Percentiles rank a stretch among this genome's conserved stretches.
phyloP scores from a whole-genome alignment of 2,888 invertebrate genomes.

The Formica aserva region DNA sequence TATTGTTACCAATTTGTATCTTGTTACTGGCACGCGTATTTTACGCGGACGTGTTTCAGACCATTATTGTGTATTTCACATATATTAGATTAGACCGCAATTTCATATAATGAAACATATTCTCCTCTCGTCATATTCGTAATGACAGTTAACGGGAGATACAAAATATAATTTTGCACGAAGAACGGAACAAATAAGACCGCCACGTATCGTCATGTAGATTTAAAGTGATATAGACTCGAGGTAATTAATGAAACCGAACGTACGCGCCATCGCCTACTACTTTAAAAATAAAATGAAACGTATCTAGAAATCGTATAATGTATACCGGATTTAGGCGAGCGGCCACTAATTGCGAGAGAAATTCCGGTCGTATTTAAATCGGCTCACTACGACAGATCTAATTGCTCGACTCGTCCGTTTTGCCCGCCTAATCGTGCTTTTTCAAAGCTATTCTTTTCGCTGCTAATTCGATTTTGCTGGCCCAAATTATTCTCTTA shows the following conservation, averaged over 20 bases:
- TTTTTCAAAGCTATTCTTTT: conserved; percentile 36
- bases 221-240: conserved; percentile 19
- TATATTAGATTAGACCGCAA: conserved; percentile 37
- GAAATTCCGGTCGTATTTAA: conserved; percentile 70
- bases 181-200: neutral
- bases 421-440: conserved; percentile 24
- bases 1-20: conserved; percentile 25
- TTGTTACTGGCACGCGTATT: conserved; percentile 10
- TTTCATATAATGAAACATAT: conserved; percentile 30
- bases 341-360: conserved; percentile 67
- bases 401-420: conserved; percentile 69
- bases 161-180: conserved; percentile 24
- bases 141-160: neutral
- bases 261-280: neutral
- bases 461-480: conserved; percentile 29
- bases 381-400: conserved; percentile 72
- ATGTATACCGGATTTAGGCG: conserved; percentile 52
- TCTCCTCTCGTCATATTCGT: neutral
- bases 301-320: conserved; percentile 64
- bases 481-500: conserved; percentile 51
- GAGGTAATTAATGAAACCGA: conserved; percentile 58
- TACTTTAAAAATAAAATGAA: conserved; percentile 61
- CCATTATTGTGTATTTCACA: conserved; percentile 16
- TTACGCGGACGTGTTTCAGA: conserved; percentile 7
- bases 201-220: neutral